phyloP scores from a whole-genome alignment of 2,888 invertebrate genomes.

The Apotomis turbidana region DNA sequence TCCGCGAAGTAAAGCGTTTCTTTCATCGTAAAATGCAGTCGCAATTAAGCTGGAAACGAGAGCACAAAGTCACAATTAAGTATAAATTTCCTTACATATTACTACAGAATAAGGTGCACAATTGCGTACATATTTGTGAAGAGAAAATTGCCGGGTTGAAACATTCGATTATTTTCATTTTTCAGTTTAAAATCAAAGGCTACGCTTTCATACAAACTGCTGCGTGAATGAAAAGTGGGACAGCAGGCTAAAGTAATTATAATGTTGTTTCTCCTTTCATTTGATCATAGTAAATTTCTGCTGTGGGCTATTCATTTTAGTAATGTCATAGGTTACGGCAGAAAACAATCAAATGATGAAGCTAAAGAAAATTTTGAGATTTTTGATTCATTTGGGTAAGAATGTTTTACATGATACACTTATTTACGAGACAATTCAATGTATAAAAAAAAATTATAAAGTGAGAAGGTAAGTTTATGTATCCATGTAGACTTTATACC shows the following conservation, averaged over 20 bases:
- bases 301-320: neutral
- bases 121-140: neutral
- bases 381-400: too few relatives aligned
- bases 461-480: too few relatives aligned
- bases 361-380: too few relatives aligned
- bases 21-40: slow-evolving; percentile 18
- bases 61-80: neutral
- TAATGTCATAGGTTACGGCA: too few relatives aligned
- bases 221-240: neutral
- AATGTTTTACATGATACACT: too few relatives aligned
- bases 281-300: neutral
- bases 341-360: too few relatives aligned
- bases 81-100: neutral
- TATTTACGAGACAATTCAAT: too few relatives aligned
- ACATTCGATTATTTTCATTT: neutral
- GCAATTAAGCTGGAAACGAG: slow-evolving; percentile 15
- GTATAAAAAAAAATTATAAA: too few relatives aligned
- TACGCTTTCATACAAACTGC: neutral
- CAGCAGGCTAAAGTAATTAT: neutral
- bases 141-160: neutral
- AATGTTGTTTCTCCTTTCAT: neutral
- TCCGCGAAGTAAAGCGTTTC: neutral
- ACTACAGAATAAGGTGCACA: neutral
- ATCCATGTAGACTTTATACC: too few relatives aligned
- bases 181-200: neutral